Evolutionary conservation across 2,797 vertebrate species (phyloP), one percentile per base, ranked within the genome.

Genomic region (Chaenodraco wilsoni): DNA sequence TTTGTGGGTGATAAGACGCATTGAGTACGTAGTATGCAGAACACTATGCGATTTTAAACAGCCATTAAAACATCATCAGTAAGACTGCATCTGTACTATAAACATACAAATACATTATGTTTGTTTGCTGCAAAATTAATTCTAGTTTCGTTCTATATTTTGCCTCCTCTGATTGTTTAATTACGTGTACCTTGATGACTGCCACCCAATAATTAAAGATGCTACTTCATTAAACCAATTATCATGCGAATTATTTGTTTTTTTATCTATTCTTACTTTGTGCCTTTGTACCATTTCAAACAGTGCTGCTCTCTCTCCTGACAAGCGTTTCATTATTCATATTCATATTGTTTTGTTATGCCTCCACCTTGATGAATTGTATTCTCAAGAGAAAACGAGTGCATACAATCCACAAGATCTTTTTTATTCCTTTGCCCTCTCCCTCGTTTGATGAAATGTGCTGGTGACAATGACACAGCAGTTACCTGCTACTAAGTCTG

Each of bases 251-350:
- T 69, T 68, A 66, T 72, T 86, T 48, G 58, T 31, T 72, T 89
- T 84, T 27, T 82, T 72, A 77, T 88, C 75, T 79, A 23, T 81
- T 83, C 76, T 74, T 67, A 72, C 72, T 57, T 67, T 62, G 72
- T 59, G 52, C 58, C 72, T 89, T 87, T 72, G 84, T 71, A 78
- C 82, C 63, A 73, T 79, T 84, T 85, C 62, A 74, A 84, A 72
- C 73, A 52, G 75, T 17, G 57, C 73, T 43, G 66, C 81, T 82
- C 73, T 37, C 65, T 78, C 84, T 81, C 77, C 73, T 86, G 87
- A 91, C 86, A 87, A 78, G 67, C 72, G 62, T 87, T 93, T 93
- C 86, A 92, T 93, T 92, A 94, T 93, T 93, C 87, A 92, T 86
- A 82, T 65, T 56, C 57, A 85, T 84, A 85, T 92, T 91, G 86